Percentiles rank a stretch among this genome's conserved stretches.
phyloP scores from a whole-genome alignment of 2,113 vertebrate genomes.

The Thalassarche chlororhynchos region DNA sequence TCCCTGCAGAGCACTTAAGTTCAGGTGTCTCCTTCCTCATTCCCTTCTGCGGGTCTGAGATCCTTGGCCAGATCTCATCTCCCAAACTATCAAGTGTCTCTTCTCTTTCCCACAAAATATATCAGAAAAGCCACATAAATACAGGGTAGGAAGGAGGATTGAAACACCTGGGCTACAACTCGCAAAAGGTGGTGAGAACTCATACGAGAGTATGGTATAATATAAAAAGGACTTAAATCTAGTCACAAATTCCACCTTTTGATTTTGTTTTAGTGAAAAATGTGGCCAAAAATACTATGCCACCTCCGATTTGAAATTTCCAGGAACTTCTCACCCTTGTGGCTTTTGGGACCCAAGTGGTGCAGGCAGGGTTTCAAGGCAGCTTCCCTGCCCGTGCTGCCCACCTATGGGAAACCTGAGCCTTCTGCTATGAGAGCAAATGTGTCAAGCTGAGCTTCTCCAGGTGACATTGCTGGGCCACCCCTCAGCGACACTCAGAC shows the following conservation, averaged over 20 bases:
- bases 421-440: background rate
- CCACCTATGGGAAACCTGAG: background rate
- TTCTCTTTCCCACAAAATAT: background rate
- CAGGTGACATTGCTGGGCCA: background rate
- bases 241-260: background rate
- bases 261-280: background rate
- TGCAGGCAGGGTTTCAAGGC: background rate
- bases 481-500: background rate
- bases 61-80: background rate
- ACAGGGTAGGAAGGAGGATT: background rate
- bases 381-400: background rate
- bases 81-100: background rate
- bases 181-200: background rate
- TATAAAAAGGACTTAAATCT: background rate
- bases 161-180: background rate
- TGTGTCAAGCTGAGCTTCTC: background rate
- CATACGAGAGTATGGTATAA: background rate
- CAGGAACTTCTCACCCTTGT: background rate
- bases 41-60: background rate
- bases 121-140: background rate
- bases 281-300: background rate
- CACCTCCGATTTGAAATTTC: background rate
- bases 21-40: background rate
- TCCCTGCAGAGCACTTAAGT: background rate
- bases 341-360: background rate